Conservation (phyloP, 2,888 invertebrate species). For the Drosophila subsilvestris region DNA sequence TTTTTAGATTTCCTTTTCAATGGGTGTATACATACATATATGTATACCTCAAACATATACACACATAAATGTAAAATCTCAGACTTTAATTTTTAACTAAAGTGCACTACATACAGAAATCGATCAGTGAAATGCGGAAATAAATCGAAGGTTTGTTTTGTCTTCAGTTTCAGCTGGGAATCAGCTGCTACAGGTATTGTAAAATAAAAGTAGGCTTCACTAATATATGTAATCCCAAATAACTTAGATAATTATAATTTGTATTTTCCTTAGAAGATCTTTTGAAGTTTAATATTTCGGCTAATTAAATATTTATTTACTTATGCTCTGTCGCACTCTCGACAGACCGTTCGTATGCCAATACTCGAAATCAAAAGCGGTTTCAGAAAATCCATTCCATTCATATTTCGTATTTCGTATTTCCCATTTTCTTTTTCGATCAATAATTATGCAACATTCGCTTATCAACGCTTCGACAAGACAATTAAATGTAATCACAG, state of each 20-base stretch:
- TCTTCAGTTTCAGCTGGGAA: conserved; percentile 9
- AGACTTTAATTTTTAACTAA: conserved; percentile 82
- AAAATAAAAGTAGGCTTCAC: conserved; percentile 48
- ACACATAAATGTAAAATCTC: conserved; percentile 78
- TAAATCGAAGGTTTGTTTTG: conserved; percentile 42
- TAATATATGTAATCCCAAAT: conserved; percentile 53
- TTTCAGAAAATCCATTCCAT: conserved; percentile 46
- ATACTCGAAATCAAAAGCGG: conserved; percentile 65
- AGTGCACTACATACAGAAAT: conserved; percentile 75
- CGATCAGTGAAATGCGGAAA: conserved; percentile 54
- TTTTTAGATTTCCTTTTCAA: conserved; percentile 33
- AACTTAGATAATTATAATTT: conserved; percentile 58
- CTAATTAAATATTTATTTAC: conserved; percentile 74
- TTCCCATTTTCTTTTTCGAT: conserved; percentile 52
- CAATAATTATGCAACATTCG: conserved; percentile 68
- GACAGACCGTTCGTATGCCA: conserved; percentile 11
- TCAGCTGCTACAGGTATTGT: conserved; percentile 31
- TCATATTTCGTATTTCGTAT: conserved; percentile 31
- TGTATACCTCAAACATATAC: conserved; percentile 61
- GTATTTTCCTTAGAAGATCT: conserved; percentile 58
- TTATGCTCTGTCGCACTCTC: conserved; percentile 43
- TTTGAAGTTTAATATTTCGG: conserved; percentile 77
- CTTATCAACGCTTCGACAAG: conserved; percentile 71
- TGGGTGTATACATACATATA: conserved; percentile 32
- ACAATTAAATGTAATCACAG: conserved; percentile 80